Base-by-base conservation (phyloP, 2,797 vertebrate genomes). In the Australoheros facetus region DNA sequence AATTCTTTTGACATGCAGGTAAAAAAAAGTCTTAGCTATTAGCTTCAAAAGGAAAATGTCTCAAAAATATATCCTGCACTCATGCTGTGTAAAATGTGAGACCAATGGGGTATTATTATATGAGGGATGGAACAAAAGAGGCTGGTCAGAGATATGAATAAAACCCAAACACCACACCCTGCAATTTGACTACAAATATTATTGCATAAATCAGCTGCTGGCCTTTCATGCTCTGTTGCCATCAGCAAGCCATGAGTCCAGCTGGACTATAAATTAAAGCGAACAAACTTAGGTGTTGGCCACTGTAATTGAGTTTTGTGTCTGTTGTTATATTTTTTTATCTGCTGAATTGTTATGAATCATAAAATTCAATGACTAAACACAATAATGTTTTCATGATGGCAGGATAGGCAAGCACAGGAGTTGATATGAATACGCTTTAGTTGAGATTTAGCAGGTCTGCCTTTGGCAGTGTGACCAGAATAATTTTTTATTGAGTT, bases 291-390 rank as follows among this genome's bases (percentile, higher is more conserved):
- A 84, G 88, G 64, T 87, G 80, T 83, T 55, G 76, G 78, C 80
- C 60, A 42, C 71, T 72, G 88, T 92, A 93, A 95, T 93, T 93
- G 91, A 84, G 85, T 93, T 92, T 85, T 79, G 86, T 78, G 81
- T 85, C 80, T 85, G 82, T 91, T 93, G 87, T 92, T 91, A 82
- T 90, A 90, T 91, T 93, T 37, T 87, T 72, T 73, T 88, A 85
- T 92, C 77, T 78, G 85, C 84, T 17, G 64, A 88, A 85, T 84
- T 93, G 92, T 93, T 94, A 90, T 88, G 81, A 92, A 93, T 93
- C 92, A 94, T 93, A 93, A 95, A 95, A 95, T 91, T 87, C 90
- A 94, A 89, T 90, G 92, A 92, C 88, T 91, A 85, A 91, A 92
- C 87, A 92, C 93, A 91, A 93, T 92, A 81, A 85, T 89, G 88